Conservation (phyloP, 1,140 invertebrate species). For the Cheumatopsyche charites region DNA sequence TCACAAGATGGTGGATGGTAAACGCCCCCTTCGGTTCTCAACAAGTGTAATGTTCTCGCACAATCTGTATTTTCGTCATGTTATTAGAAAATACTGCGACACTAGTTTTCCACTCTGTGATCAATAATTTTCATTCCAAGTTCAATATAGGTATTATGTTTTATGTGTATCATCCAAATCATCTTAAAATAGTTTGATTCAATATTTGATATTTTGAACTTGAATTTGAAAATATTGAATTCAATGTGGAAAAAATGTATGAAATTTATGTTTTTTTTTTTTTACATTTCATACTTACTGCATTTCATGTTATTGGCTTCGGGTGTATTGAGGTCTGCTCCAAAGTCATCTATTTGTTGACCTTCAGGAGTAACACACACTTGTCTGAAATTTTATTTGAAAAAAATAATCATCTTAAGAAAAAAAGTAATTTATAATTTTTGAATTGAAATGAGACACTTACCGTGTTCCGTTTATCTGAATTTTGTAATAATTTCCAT, state of each 20-base stretch:
- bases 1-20: slow-evolving; percentile 63
- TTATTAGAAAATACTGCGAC: not conserved
- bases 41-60: slow-evolving; percentile 58
- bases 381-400: too few relatives aligned
- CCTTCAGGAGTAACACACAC: slow-evolving; percentile 62
- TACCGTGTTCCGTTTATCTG: slow-evolving; percentile 36
- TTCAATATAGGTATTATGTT: too few relatives aligned
- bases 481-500: slow-evolving; percentile 60
- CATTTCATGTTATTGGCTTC: slow-evolving; percentile 62
- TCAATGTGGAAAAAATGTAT: too few relatives aligned
- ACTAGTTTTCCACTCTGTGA: not conserved
- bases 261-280: slow-evolving; percentile 1
- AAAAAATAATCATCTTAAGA: slow-evolving; percentile 45
- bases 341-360: slow-evolving; percentile 57
- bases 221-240: too few relatives aligned
- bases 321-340: slow-evolving; percentile 49
- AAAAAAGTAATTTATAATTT: too few relatives aligned
- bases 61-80: slow-evolving; percentile 59
- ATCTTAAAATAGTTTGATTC: too few relatives aligned
- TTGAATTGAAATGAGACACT: slow-evolving; percentile 22
- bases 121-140: too few relatives aligned
- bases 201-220: too few relatives aligned
- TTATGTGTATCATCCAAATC: too few relatives aligned
- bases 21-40: slow-evolving; percentile 50
- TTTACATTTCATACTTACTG: slow-evolving; percentile 60